A percentile compares a stretch with the other conserved stretches of the same genome.
Conservation (phyloP, 2,888 invertebrate species). For the Drosophila parthenogenetica region DNA sequence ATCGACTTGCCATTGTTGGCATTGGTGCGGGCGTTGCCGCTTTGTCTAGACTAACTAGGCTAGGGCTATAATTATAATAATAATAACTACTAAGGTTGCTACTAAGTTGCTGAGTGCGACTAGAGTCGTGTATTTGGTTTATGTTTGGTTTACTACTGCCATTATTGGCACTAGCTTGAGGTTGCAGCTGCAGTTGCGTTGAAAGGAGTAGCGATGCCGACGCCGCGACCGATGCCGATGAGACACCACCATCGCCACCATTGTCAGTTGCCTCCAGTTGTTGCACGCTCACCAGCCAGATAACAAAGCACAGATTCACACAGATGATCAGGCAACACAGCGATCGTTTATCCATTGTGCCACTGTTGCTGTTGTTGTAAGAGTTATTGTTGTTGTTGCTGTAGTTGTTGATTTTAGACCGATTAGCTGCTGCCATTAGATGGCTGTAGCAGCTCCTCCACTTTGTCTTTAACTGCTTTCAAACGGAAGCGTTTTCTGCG, state of each 20-base stretch:
- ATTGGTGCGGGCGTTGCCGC: conserved; percentile 40
- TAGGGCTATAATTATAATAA: conserved; percentile 42
- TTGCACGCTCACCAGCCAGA: conserved; percentile 84
- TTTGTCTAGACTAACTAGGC: conserved; percentile 56
- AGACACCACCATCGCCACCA: conserved; percentile 34
- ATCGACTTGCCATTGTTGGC: conserved; percentile 29
- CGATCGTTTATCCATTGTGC: conserved; percentile 84
- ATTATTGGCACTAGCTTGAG: conserved; percentile 60
- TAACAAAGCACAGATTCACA: conserved; percentile 83
- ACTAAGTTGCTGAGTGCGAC: conserved; percentile 66
- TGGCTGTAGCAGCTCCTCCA: conserved; percentile 20
- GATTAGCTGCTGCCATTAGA: conserved; percentile 48
- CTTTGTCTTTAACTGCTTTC: conserved; percentile 39
- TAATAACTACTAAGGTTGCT: conserved; percentile 56
- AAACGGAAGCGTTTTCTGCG: conserved; percentile 74
- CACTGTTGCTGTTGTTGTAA: conserved; percentile 9
- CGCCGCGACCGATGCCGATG: conserved; percentile 33
- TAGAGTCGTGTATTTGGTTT: conserved; percentile 72
- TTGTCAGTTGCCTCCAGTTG: conserved; percentile 70
- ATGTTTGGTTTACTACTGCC: conserved; percentile 61
- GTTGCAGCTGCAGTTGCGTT: conserved; percentile 22
- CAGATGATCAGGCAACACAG: conserved; percentile 83
- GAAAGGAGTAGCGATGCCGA: conserved; percentile 19
- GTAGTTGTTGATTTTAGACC: conserved; percentile 6
- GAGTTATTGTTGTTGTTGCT: neutral